Base-by-base conservation (phyloP, 2,888 invertebrate genomes). In the Cantharis lateralis region DNA sequence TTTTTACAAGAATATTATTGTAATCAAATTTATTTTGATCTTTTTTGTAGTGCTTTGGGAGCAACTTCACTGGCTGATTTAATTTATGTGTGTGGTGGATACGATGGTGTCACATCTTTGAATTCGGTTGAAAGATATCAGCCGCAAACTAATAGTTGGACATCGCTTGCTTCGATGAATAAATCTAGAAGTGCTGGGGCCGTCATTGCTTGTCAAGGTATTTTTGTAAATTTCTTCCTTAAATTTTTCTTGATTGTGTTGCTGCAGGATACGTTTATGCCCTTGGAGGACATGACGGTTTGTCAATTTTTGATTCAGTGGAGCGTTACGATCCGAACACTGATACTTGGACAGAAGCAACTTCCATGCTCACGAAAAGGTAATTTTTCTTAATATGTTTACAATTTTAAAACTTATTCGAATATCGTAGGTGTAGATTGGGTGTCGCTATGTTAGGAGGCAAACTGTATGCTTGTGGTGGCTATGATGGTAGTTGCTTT, bases 201-300 rank as follows among this genome's bases (percentile, higher is more conserved):
- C 71, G 87, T 89, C 4, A 87, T 88, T 68, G 87, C 89, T 62
- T 88, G 88, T 80, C 87, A 88, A 83, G 88, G 87, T 85, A 79
- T 64, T 26, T 20, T 11, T 70, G 4, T 62, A 73, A 76, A 15
- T 16, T 1, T 9, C 9, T 24, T 24, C 3, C 3, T 24, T 24
- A 7, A 5, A 24, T 9, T 9, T 24, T 24, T 9, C 15, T 15
- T 10, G 16, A n/a, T 72, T 68, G 63, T 70, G 68, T 24, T 92
- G n/a, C 2, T 7, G 7, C 91, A 87, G 94, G 94, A 48, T 93
- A 92, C 83, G 93, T 96, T 73, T 95, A 94, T 86, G 95, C 95
- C 0, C 89, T 96, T 63, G 97, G 96, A 15, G 96, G 96, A 0
- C 96, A 96, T 85, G 96, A 96, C 88, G 96, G 96, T 0, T 89